These are phyloP conservation scores for Zosterops hypoxanthus DNA, from an alignment of 2,113 vertebrate genomes.

Conservation along the genomic window DNA sequence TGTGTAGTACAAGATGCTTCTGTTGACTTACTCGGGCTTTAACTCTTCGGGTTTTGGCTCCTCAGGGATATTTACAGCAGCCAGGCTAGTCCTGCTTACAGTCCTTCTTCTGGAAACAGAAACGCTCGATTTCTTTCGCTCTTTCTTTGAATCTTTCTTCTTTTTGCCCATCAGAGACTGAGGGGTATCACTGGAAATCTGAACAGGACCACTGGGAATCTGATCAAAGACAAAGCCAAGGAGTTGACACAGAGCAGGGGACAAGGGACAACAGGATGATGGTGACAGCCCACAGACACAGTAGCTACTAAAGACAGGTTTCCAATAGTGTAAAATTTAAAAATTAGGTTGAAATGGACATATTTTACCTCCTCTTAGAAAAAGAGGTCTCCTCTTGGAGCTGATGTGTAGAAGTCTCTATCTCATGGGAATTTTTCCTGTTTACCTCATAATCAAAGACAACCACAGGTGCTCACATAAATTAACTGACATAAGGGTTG, in stretches of 20 bases:
- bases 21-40: slow-evolving; percentile 71
- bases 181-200: neutral
- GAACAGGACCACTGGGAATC: neutral
- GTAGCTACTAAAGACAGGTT: neutral
- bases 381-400: neutral
- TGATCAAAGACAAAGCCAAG: neutral
- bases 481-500: neutral
- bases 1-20: neutral
- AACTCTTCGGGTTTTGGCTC: slow-evolving; percentile 60
- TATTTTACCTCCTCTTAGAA: neutral
- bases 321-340: neutral
- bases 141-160: slow-evolving; percentile 52
- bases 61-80: neutral
- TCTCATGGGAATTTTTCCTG: neutral
- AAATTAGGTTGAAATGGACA: neutral
- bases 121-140: neutral
- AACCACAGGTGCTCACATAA: neutral
- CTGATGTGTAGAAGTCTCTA: neutral
- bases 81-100: slow-evolving; percentile 23
- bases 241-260: neutral
- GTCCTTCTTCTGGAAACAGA: neutral
- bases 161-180: accelerated
- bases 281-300: neutral
- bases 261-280: neutral
- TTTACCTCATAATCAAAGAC: neutral